A percentile compares a stretch with the other conserved stretches of the same genome.
Evolutionary conservation across 2,113 vertebrate species (phyloP).

Genomic region (Stegastes partitus): DNA sequence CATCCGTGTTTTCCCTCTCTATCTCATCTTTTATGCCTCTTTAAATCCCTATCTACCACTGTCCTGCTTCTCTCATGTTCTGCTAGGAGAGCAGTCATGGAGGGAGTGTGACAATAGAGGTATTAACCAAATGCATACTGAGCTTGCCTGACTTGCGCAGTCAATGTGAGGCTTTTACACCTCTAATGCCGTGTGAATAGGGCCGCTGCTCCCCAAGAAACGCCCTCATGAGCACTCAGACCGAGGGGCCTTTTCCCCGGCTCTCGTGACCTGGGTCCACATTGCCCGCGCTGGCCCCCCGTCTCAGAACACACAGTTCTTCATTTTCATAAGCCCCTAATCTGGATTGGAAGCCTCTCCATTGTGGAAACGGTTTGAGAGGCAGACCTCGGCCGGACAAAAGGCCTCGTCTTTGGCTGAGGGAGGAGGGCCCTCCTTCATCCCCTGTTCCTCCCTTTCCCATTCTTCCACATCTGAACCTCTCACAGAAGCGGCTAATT

Average conservation of each 20-base stretch:
- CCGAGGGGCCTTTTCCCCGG: slow-evolving; percentile 58
- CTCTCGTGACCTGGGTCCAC: slow-evolving; percentile 58
- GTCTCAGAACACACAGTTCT: slow-evolving; percentile 45
- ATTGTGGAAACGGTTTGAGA: slow-evolving; percentile 66
- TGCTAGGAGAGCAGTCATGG: slow-evolving; percentile 59
- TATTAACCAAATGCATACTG: slow-evolving; percentile 72
- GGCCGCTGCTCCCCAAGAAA: slow-evolving; percentile 59
- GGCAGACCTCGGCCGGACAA: slow-evolving; percentile 56
- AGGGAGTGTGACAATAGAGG: slow-evolving; percentile 71
- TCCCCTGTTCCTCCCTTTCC: slow-evolving; percentile 33
- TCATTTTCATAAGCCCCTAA: slow-evolving; percentile 72
- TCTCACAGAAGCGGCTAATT: slow-evolving; percentile 55
- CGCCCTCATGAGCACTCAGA: slow-evolving; percentile 57
- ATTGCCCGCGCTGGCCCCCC: slow-evolving; percentile 31
- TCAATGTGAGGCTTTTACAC: slow-evolving; percentile 68
- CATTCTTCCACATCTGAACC: slow-evolving; percentile 31
- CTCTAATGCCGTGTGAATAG: slow-evolving; percentile 73
- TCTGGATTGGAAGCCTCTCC: slow-evolving; percentile 69
- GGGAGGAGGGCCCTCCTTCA: slow-evolving; percentile 22
- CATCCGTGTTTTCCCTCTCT: slow-evolving; percentile 45
- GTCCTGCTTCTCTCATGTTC: slow-evolving; percentile 20
- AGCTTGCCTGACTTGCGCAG: slow-evolving; percentile 65
- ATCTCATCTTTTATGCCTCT: slow-evolving; percentile 66
- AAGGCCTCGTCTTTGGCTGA: slow-evolving; percentile 41
- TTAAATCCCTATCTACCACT: slow-evolving; percentile 61